Evolutionary conservation across 2,797 vertebrate species (phyloP).

Genomic region (Anguilla obscura): DNA sequence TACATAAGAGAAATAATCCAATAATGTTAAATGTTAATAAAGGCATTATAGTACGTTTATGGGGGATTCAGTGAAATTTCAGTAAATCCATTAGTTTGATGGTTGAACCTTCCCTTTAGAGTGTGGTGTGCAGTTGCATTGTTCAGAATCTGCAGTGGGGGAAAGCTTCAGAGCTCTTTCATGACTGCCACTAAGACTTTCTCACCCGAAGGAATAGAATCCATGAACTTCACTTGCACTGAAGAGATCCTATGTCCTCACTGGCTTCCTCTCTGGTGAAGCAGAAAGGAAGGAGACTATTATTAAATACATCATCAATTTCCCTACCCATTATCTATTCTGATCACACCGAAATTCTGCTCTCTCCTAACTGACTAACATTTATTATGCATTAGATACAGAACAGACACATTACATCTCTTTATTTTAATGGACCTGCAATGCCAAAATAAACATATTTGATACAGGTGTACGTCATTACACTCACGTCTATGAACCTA

Average conservation of each 20-base stretch:
- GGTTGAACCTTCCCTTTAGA: no score
- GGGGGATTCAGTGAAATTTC: no score
- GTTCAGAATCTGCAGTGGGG: no score
- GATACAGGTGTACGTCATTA: not conserved
- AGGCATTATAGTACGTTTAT: no score
- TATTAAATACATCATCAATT: not conserved
- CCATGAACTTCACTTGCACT: no score
- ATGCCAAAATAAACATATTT: not conserved
- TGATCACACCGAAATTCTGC: not conserved
- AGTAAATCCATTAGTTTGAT: no score
- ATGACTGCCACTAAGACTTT: no score
- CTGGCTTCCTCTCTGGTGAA: not conserved
- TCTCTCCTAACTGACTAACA: not conserved
- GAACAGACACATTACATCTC: not conserved
- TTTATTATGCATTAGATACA: not conserved
- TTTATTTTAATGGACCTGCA: not conserved
- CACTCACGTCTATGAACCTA: not conserved
- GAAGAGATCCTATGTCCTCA: not conserved
- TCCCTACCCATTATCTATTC: not conserved
- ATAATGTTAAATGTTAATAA: no score
- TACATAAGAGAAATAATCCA: no score
- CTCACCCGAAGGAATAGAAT: no score
- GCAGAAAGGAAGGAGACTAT: not conserved
- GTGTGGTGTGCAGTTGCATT: no score
- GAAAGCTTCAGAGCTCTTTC: no score